phyloP scores from a whole-genome alignment of 1,140 invertebrate genomes.

The Charaxes varanes region DNA sequence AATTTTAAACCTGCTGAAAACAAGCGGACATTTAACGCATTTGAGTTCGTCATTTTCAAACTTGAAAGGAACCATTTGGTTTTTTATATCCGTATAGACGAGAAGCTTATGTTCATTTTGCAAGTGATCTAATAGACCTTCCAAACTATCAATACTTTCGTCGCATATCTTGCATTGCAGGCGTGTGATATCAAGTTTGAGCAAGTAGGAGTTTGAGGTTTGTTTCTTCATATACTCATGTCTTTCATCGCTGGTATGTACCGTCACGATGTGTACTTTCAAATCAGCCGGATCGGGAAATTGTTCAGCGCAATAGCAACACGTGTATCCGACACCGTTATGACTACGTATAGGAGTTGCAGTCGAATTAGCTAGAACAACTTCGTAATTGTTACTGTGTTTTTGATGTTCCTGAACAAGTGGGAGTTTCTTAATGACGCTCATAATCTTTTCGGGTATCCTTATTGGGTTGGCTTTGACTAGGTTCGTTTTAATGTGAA shows the following conservation, averaged over 20 bases:
- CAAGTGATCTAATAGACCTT: conserved; percentile 26
- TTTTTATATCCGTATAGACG: conserved; percentile 24
- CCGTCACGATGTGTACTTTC: conserved; percentile 32
- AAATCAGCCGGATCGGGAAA: conserved; percentile 27
- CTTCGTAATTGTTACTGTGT: conserved; percentile 3
- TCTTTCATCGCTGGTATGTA: not conserved
- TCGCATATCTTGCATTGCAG: conserved; percentile 32
- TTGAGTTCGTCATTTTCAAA: conserved; percentile 22
- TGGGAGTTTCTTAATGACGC: not conserved
- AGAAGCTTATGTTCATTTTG: conserved; percentile 18
- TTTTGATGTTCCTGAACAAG: not conserved
- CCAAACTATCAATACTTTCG: conserved; percentile 17
- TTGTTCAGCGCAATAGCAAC: conserved; percentile 34
- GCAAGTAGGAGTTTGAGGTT: not conserved
- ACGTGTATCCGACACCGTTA: conserved; percentile 25
- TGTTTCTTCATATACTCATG: not conserved
- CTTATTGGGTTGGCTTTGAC: not conserved
- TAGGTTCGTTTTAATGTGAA: not conserved
- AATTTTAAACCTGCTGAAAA: conserved; percentile 26
- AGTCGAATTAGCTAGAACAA: conserved; percentile 30
- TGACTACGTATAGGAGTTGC: conserved; percentile 36
- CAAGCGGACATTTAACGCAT: conserved; percentile 27
- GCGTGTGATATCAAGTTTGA: conserved; percentile 35
- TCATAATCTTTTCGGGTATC: too few relatives aligned
- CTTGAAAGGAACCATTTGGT: conserved; percentile 38